phyloP scores from a whole-genome alignment of 1,140 invertebrate species.

The Lasioglossum albipes region DNA sequence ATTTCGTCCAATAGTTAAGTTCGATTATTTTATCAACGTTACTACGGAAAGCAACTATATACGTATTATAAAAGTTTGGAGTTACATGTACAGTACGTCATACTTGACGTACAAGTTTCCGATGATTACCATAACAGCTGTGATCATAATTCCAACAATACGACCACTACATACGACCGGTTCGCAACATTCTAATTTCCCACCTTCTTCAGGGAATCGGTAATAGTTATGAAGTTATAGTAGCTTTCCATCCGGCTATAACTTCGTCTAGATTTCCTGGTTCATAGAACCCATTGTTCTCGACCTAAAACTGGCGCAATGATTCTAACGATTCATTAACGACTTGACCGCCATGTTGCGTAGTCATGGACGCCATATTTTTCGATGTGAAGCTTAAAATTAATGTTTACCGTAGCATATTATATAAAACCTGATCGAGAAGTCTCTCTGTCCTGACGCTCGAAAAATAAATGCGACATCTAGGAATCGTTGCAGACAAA shows the following conservation, averaged over 20 bases:
- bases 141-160: neutral
- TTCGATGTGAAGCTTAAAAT: neutral
- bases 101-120: too few species aligned
- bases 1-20: too few species aligned
- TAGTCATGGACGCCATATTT: neutral
- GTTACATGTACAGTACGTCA: too few species aligned
- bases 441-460: too few species aligned
- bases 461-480: too few species aligned
- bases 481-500: too few species aligned
- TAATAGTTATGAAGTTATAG: neutral
- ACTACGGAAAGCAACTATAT: too few species aligned
- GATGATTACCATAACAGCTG: neutral
- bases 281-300: conserved; percentile 14
- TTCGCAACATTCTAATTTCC: conserved; percentile 9
- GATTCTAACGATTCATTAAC: conserved; percentile 2
- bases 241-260: conserved; percentile 7
- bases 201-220: neutral
- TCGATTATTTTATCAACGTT: too few species aligned
- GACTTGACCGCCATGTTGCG: neutral
- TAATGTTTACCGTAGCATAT: too few species aligned
- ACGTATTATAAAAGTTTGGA: too few species aligned
- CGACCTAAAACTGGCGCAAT: neutral
- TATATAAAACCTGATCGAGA: too few species aligned
- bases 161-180: neutral
- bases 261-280: neutral